Evolutionary conservation across 2,888 invertebrate species (phyloP).

Genomic region (Girardia tigrina): DNA sequence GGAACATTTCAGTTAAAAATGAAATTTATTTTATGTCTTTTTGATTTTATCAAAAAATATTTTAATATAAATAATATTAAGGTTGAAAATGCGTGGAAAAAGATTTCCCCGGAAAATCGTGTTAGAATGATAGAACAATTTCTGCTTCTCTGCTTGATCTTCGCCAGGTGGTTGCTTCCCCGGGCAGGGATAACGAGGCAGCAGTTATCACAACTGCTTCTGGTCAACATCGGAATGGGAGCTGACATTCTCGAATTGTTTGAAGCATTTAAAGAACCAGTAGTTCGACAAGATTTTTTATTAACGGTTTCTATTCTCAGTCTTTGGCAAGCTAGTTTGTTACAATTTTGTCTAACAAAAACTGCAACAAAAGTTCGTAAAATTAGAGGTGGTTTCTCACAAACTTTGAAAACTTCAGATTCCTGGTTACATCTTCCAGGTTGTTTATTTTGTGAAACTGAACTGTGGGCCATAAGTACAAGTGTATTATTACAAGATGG

Average conservation of each 20-base stretch:
- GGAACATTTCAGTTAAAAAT: too few species aligned
- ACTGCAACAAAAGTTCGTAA: slow-evolving; percentile 34
- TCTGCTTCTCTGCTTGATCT: slow-evolving; percentile 41
- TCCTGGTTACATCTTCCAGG: not conserved
- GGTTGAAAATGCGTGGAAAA: slow-evolving; percentile 17
- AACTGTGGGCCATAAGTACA: slow-evolving; percentile 43
- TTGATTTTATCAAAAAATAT: too few species aligned
- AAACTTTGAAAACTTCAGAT: slow-evolving; percentile 34
- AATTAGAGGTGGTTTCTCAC: not conserved
- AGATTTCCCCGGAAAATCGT: slow-evolving; percentile 21
- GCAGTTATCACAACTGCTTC: slow-evolving; percentile 42
- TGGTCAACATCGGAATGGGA: slow-evolving; percentile 45
- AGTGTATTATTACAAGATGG: slow-evolving; percentile 46
- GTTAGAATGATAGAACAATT: slow-evolving; percentile 41
- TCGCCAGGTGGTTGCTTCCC: slow-evolving; percentile 44
- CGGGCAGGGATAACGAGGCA: slow-evolving; percentile 41
- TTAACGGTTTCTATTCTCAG: slow-evolving; percentile 53
- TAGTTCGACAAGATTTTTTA: slow-evolving; percentile 56
- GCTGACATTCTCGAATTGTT: slow-evolving; percentile 61
- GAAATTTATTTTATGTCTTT: too few species aligned
- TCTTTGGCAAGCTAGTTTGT: slow-evolving; percentile 46
- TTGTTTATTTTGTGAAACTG: slow-evolving; percentile 39
- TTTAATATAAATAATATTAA: too few species aligned
- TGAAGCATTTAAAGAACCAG: slow-evolving; percentile 62
- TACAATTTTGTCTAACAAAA: slow-evolving; percentile 53